These are phyloP conservation scores for Ginglymostoma cirratum DNA, from an alignment of 2,113 vertebrate species.

Conservation along the genomic window DNA sequence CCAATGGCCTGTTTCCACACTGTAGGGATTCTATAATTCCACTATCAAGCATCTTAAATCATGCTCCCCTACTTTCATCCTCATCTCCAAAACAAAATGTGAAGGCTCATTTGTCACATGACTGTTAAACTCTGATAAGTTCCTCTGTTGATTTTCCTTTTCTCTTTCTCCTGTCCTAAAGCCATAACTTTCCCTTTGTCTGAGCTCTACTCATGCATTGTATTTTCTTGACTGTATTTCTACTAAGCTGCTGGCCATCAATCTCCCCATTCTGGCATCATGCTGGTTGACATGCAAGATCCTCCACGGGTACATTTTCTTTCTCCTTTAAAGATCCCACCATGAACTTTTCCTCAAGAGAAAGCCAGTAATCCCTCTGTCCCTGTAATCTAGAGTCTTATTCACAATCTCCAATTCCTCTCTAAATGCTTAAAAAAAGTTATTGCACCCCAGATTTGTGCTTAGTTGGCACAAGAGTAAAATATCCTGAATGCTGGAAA, in stretches of 20 bases:
- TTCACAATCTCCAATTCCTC: background rate
- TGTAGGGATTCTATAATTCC: background rate
- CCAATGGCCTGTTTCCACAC: too few species aligned
- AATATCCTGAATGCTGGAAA: background rate
- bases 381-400: background rate
- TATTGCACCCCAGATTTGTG: background rate
- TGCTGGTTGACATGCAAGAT: background rate
- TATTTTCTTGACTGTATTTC: background rate
- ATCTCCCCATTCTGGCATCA: background rate
- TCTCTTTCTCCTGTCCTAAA: background rate
- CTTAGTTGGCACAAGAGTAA: background rate
- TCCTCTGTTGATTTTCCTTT: background rate
- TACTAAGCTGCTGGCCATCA: background rate
- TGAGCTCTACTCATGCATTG: background rate
- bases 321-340: background rate
- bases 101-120: background rate
- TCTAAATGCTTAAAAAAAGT: background rate
- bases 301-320: background rate
- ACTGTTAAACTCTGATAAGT: background rate
- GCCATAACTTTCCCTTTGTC: background rate
- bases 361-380: background rate
- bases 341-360: background rate
- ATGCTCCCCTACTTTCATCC: background rate
- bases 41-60: background rate
- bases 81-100: background rate